These are phyloP conservation scores for Erebia aethiops DNA, from an alignment of 2,888 invertebrate species.

Conservation along the genomic window DNA sequence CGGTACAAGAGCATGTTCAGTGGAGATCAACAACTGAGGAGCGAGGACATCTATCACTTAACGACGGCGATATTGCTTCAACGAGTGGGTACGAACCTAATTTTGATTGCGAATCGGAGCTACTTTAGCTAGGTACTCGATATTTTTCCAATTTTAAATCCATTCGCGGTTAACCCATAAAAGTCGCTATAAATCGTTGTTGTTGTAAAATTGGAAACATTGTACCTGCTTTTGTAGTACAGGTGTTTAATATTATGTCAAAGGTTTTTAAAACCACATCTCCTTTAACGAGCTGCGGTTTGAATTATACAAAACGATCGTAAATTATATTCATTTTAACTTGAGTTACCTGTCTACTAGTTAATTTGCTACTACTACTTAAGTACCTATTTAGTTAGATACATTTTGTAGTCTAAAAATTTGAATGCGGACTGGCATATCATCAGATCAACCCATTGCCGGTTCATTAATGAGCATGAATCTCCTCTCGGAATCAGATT, in stretches of 20 bases:
- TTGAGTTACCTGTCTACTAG: background rate
- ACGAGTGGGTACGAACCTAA: background rate
- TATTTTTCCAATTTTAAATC: background rate
- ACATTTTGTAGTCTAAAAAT: background rate
- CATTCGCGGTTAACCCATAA: background rate
- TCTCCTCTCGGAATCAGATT: too few relatives aligned
- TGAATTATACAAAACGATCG: background rate
- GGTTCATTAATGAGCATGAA: too few relatives aligned
- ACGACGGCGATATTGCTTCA: background rate
- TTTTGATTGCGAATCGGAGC: background rate
- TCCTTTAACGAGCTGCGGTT: conserved; percentile 12
- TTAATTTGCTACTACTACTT: background rate
- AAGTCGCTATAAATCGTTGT: background rate
- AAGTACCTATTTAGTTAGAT: background rate
- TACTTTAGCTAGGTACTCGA: background rate
- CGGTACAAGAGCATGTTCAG: too few relatives aligned
- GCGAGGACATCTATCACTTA: too few relatives aligned
- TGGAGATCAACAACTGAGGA: too few relatives aligned
- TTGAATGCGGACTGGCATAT: too few relatives aligned
- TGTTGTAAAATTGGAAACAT: conserved; percentile 3
- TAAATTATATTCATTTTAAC: conserved; percentile 12
- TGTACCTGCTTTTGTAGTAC: background rate
- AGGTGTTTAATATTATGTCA: conserved; percentile 3
- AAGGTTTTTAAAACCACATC: conserved; percentile 4
- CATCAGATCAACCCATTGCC: too few relatives aligned